Evolutionary conservation across 2,113 vertebrate genomes (phyloP).

Genomic region (Pungitius pungitius): DNA sequence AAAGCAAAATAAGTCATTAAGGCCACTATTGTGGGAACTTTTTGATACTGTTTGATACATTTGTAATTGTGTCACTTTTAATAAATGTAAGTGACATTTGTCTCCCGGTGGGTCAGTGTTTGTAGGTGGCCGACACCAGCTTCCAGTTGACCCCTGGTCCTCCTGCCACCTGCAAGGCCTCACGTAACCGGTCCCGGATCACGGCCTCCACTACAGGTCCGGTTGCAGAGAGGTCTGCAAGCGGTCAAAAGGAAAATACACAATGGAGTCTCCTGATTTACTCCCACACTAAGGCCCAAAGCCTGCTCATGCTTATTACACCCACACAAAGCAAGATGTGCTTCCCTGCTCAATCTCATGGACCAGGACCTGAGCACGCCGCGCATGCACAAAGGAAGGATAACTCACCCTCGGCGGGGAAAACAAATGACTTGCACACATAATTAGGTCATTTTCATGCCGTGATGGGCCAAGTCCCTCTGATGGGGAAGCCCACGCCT

Average conservation of each 20-base stretch:
- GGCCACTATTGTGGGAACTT: not conserved
- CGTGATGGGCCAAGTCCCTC: conserved; percentile 35
- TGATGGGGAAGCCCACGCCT: conserved; percentile 39
- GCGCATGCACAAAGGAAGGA: conserved; percentile 52
- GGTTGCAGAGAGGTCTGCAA: conserved; percentile 39
- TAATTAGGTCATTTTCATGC: conserved; percentile 69
- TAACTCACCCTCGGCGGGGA: conserved; percentile 36
- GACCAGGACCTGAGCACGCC: conserved; percentile 45
- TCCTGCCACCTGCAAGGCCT: conserved; percentile 51
- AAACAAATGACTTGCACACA: conserved; percentile 51
- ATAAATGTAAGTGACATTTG: conserved; percentile 1
- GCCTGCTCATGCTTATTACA: conserved; percentile 67
- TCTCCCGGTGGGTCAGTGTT: conserved; percentile 7
- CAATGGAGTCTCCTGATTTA: conserved; percentile 44
- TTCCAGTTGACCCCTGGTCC: conserved; percentile 24
- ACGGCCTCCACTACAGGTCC: conserved; percentile 1
- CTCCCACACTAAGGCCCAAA: conserved; percentile 58
- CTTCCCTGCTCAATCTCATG: conserved; percentile 48
- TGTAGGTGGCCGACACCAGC: not conserved
- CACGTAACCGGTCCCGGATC: conserved; percentile 55
- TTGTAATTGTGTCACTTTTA: not conserved
- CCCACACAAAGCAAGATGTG: conserved; percentile 66
- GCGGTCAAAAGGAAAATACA: conserved; percentile 52
- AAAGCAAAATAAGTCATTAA: not conserved
- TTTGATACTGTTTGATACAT: not conserved